Evolutionary conservation across 2,113 vertebrate genomes (phyloP).

Genomic region (Struthio camelus): DNA sequence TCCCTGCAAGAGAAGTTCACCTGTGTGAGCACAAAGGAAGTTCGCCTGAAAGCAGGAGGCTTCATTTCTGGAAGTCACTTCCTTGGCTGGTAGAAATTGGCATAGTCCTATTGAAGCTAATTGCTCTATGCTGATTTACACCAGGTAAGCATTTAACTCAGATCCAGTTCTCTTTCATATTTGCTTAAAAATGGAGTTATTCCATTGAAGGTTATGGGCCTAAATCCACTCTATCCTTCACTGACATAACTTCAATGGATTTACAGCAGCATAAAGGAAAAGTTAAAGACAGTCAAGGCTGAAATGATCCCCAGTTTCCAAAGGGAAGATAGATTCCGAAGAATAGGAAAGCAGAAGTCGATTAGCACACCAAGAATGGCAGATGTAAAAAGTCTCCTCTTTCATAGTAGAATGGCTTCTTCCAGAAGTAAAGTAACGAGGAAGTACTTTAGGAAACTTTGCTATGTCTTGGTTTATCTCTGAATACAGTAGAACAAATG

Average conservation of each 20-base stretch:
- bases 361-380: neutral
- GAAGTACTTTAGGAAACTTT: constrained; percentile 37
- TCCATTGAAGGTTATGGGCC: neutral
- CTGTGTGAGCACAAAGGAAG: neutral
- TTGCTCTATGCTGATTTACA: neutral
- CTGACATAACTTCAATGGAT: neutral
- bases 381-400: neutral
- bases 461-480: constrained; percentile 4
- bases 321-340: neutral
- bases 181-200: neutral
- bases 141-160: neutral
- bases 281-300: neutral
- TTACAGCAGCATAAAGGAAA: neutral
- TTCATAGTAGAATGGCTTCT: neutral
- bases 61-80: neutral
- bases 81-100: neutral
- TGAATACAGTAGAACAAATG: constrained; percentile 28
- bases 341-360: neutral
- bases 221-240: neutral
- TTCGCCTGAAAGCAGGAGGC: neutral
- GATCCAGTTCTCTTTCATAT: neutral
- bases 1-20: neutral
- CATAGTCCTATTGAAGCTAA: neutral
- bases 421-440: constrained; percentile 4
- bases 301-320: neutral